Evolutionary conservation across 2,797 vertebrate species (phyloP).

Genomic region (Trichosurus vulpecula): DNA sequence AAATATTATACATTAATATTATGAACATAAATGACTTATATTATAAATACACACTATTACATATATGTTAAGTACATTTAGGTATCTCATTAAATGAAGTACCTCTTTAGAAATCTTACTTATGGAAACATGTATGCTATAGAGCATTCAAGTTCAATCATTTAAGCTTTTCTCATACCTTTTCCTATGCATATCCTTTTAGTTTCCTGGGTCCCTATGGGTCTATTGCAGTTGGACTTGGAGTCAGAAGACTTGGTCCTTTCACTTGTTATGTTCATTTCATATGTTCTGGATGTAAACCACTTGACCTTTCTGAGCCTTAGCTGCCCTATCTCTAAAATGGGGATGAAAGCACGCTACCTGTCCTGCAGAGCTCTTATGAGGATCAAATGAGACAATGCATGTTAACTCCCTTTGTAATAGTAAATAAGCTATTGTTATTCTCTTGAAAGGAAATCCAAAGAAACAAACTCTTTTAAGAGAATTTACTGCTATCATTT

Average conservation of each 20-base stretch:
- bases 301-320: background rate
- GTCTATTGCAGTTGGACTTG: background rate
- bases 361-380: background rate
- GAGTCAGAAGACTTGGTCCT: background rate
- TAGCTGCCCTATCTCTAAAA: background rate
- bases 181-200: background rate
- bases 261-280: background rate
- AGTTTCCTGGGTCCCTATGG: background rate
- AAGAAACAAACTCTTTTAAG: background rate
- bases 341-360: background rate
- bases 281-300: background rate
- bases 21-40: no score
- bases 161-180: background rate
- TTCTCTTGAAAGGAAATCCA: background rate
- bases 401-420: background rate
- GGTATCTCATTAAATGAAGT: background rate
- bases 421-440: background rate
- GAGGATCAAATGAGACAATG: background rate
- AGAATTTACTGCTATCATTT: background rate
- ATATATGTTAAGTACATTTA: background rate
- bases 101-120: background rate
- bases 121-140: background rate
- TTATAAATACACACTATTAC: background rate
- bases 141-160: background rate
- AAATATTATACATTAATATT: no score